Evolutionary conservation across 2,113 vertebrate species (phyloP).

Genomic region (Apistogramma diplotaenia): DNA sequence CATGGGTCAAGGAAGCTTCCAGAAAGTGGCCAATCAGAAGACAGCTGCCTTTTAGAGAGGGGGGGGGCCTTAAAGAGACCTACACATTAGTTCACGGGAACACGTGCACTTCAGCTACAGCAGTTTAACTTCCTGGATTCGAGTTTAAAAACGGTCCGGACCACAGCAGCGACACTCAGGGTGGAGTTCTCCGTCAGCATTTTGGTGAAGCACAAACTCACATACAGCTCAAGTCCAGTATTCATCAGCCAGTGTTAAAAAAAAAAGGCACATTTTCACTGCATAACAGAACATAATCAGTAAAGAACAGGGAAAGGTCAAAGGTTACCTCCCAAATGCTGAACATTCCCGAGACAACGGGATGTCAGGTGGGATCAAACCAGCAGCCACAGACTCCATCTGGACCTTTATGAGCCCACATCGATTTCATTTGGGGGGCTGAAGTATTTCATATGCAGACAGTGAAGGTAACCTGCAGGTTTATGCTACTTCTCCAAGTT

Average conservation of each 20-base stretch:
- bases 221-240: conserved; percentile 24
- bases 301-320: background rate
- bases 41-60: background rate
- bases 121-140: background rate
- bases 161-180: conserved; percentile 23
- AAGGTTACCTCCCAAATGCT: background rate
- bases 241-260: conserved; percentile 8
- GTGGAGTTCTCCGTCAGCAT: conserved; percentile 8
- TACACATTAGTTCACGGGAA: background rate
- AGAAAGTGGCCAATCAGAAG: background rate
- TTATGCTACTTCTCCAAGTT: background rate
- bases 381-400: background rate
- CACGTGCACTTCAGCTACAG: background rate
- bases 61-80: background rate
- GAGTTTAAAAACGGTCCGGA: background rate
- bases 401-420: background rate
- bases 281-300: background rate
- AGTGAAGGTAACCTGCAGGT: background rate
- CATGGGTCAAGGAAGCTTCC: background rate
- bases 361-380: background rate
- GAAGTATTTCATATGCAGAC: background rate
- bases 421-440: no score
- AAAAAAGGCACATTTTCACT: conserved; percentile 53
- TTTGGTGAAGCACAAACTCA: background rate
- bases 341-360: background rate